phyloP scores from a whole-genome alignment of 2,888 invertebrate genomes.

The Drosophila barbarae region DNA sequence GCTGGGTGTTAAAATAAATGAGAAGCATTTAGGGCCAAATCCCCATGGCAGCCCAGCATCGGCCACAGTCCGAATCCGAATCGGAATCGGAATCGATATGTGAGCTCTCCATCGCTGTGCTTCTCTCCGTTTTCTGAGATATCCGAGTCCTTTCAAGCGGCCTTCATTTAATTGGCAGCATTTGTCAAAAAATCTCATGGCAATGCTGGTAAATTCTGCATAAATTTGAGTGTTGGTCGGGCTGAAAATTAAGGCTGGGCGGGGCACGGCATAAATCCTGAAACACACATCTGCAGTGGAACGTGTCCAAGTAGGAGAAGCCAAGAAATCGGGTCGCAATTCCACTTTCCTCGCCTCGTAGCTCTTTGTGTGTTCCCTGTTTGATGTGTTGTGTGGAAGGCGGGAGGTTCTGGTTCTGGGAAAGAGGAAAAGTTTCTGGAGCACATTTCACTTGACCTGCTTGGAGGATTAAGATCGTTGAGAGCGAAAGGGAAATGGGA shows the following conservation, averaged over 20 bases:
- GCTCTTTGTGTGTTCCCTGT: slow-evolving; percentile 42
- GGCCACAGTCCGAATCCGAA: slow-evolving; percentile 26
- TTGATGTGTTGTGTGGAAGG: slow-evolving; percentile 28
- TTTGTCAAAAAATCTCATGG: slow-evolving; percentile 44
- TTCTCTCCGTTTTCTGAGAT: slow-evolving; percentile 17
- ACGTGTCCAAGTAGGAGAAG: slow-evolving; percentile 38
- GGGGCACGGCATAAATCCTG: slow-evolving; percentile 11
- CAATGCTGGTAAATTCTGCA: slow-evolving; percentile 14
- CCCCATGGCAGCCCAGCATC: slow-evolving; percentile 32
- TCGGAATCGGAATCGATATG: slow-evolving; percentile 40
- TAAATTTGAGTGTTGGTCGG: slow-evolving; percentile 21
- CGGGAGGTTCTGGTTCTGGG: not conserved
- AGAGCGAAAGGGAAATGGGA: slow-evolving; percentile 24
- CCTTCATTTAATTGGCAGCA: slow-evolving; percentile 44
- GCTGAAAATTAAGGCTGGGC: not conserved
- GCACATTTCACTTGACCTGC: slow-evolving; percentile 48
- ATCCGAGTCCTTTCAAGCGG: slow-evolving; percentile 26
- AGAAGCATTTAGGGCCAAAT: slow-evolving; percentile 49
- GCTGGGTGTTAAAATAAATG: slow-evolving; percentile 53
- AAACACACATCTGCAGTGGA: slow-evolving; percentile 22
- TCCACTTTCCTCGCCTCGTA: slow-evolving; percentile 34
- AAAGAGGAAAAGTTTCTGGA: slow-evolving; percentile 34
- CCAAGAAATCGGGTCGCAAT: slow-evolving; percentile 50
- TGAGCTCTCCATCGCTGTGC: slow-evolving; percentile 3
- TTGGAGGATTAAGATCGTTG: slow-evolving; percentile 20